Conservation (phyloP, 2,797 vertebrate genomes). For the Lacerta viridis region DNA sequence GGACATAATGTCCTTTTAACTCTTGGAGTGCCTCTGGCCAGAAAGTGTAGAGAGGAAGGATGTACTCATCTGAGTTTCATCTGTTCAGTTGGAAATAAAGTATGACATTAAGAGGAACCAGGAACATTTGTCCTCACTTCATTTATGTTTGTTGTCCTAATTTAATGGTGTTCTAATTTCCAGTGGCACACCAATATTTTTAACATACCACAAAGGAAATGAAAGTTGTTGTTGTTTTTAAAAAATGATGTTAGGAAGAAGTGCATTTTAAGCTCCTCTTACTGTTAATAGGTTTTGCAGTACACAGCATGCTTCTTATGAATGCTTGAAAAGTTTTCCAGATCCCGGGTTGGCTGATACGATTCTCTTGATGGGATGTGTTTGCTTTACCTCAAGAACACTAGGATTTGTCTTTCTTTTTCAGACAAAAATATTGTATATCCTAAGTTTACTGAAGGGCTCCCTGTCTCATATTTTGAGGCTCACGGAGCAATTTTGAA, state of each 20-base stretch:
- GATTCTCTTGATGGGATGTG: constrained; percentile 1
- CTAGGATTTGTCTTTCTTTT: neutral
- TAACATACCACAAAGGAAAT: constrained; percentile 34
- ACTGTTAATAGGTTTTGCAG: constrained; percentile 35
- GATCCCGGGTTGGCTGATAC: neutral
- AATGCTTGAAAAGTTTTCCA: constrained; percentile 16
- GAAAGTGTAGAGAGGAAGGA: neutral
- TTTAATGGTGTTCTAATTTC: constrained; percentile 25
- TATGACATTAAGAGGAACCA: neutral
- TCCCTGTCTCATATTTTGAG: neutral
- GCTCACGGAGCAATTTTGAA: neutral
- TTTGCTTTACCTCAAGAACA: neutral
- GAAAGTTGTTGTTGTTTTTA: neutral
- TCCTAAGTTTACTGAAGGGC: neutral
- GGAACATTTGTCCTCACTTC: neutral
- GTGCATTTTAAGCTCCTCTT: constrained; percentile 18
- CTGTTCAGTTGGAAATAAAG: constrained; percentile 27
- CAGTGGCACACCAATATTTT: constrained; percentile 21
- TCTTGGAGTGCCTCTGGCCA: neutral
- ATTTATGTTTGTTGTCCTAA: neutral
- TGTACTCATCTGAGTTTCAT: neutral
- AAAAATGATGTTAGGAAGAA: constrained; percentile 29
- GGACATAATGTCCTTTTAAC: constrained; percentile 23
- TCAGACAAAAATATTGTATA: neutral
- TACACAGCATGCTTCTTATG: constrained; percentile 33